phyloP scores from a whole-genome alignment of 2,113 vertebrate species.

The Cyrtonyx montezumae region DNA sequence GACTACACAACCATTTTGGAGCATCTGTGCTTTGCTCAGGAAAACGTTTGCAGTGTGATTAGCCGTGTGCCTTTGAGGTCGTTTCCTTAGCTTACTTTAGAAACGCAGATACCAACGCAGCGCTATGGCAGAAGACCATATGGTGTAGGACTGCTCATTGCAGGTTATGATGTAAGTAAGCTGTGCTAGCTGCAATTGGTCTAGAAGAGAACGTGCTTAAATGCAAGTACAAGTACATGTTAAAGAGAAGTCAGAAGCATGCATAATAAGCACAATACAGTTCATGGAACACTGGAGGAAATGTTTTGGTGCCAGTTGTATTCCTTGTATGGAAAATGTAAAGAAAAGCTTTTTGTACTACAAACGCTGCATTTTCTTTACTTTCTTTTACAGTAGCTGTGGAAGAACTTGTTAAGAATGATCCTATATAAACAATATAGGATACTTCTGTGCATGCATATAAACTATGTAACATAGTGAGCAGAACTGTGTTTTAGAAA shows the following conservation, averaged over 20 bases:
- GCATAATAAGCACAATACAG: accelerated
- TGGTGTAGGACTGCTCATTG: slow-evolving; percentile 96
- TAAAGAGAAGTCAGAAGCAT: background rate
- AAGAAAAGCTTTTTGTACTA: background rate
- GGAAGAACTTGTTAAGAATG: background rate
- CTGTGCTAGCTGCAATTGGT: background rate
- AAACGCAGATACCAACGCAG: slow-evolving; percentile 98
- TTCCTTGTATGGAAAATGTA: background rate
- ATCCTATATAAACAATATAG: background rate
- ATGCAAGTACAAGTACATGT: background rate
- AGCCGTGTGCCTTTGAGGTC: background rate
- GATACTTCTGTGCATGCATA: background rate
- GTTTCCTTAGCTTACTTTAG: slow-evolving; percentile 80
- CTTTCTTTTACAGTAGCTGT: background rate
- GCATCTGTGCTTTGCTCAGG: background rate
- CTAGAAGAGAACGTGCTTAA: background rate
- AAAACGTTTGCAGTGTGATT: background rate
- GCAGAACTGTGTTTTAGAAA: background rate
- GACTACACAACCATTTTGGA: background rate
- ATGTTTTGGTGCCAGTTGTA: background rate
- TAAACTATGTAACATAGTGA: background rate
- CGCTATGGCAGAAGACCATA: slow-evolving; percentile 95
- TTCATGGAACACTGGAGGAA: background rate
- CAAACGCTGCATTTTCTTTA: background rate
- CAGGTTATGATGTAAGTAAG: slow-evolving; percentile 93